Evolutionary conservation across 2,797 vertebrate species (phyloP).

Genomic region (Neostethus bicornis): DNA sequence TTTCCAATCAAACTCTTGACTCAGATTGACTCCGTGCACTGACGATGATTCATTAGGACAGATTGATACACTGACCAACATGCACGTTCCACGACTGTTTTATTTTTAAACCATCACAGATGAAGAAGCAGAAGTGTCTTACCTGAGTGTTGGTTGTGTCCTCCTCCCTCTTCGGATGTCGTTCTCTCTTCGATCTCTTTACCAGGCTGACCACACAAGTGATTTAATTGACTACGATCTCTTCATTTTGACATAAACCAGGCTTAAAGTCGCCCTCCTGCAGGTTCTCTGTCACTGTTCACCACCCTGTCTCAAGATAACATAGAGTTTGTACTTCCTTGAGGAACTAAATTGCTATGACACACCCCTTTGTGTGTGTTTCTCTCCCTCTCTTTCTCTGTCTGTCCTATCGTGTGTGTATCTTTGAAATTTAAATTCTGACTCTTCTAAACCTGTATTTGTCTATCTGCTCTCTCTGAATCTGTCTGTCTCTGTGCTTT

Average conservation of each 20-base stretch:
- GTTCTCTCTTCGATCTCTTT: slow-evolving; percentile 44
- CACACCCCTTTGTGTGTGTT: slow-evolving; percentile 77
- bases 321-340: slow-evolving; percentile 85
- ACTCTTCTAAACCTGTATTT: slow-evolving; percentile 35
- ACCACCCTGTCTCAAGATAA: slow-evolving; percentile 76
- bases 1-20: slow-evolving; percentile 36
- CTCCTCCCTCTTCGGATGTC: slow-evolving; percentile 70
- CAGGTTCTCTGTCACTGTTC: slow-evolving; percentile 52
- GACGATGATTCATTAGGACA: neutral
- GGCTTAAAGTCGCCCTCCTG: slow-evolving; percentile 44
- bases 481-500: slow-evolving; percentile 24
- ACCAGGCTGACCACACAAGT: slow-evolving; percentile 66
- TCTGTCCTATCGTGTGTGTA: slow-evolving; percentile 42
- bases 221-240: slow-evolving; percentile 42
- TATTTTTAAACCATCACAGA: slow-evolving; percentile 5
- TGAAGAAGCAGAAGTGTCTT: slow-evolving; percentile 50
- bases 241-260: slow-evolving; percentile 51
- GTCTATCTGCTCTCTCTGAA: slow-evolving; percentile 17
- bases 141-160: slow-evolving; percentile 74
- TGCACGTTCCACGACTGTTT: neutral
- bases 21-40: slow-evolving; percentile 3
- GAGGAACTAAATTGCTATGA: slow-evolving; percentile 85
- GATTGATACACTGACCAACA: neutral
- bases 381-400: slow-evolving; percentile 33
- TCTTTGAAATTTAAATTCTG: slow-evolving; percentile 57